Base-by-base conservation (phyloP, 2,888 invertebrate species). In the Xestia c-nigrum region DNA sequence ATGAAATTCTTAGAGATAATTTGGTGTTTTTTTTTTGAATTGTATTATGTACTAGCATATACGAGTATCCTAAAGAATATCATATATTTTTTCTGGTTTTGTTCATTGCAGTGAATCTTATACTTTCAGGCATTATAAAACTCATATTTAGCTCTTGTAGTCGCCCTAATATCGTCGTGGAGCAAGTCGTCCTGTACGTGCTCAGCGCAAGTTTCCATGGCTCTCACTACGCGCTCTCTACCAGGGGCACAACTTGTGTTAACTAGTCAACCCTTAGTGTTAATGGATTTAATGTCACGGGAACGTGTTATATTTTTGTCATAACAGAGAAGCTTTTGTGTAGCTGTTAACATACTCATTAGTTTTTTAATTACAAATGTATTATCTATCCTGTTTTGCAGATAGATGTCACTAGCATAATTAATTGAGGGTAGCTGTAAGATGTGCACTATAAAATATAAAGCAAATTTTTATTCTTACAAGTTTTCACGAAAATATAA, bases 141-240 rank as follows among this genome's bases (percentile, higher is more conserved):
- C 31, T 31, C 31, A 3, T 3, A 3, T 31, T 31, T 31, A 31
- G 31, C 31, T 31, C 31, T 31, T 31, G 31, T 31, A 31, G 31
- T 31, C 31, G 31, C 31, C 31, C 3, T 31, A 31, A 31, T 31
- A 0, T 57, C 43, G 52, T 69, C 24, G 40, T 64, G 68, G 67
- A 5, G 61, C 70, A 74, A 76, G 69, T 14, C 72, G 67, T 16
- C 65, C 72, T 75, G 78, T 79, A 80, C 87, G 87, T 87, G 87
- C 87, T 80, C 5, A 21, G 31, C 1, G 38, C 75, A 80, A 87
- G 80, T 85, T 85, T 88, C 78, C 87, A 83, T 76, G 65, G 73
- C 78, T 74, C 74, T 83, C 70, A 66, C 57, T 76, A 67, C 63
- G 59, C 67, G 16, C 81, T 63, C 83, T 87, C 47, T 65, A 75